Evolutionary conservation across 1,140 invertebrate species (phyloP).

Genomic region (Drosophila bocqueti): DNA sequence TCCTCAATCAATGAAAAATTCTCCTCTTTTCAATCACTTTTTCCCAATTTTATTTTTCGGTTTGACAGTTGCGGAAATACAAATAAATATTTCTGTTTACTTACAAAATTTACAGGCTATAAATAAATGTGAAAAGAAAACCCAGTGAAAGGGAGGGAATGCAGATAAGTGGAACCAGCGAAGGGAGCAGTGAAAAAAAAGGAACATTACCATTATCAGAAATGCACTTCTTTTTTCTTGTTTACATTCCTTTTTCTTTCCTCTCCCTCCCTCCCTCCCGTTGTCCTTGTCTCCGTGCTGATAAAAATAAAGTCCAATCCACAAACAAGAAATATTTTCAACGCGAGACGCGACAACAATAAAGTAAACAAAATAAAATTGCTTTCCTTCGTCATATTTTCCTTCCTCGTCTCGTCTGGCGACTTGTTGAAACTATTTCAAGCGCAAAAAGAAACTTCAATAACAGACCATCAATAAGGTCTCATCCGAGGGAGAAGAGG

Average conservation of each 20-base stretch:
- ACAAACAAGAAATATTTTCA: slow-evolving; percentile 53
- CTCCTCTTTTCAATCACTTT: slow-evolving; percentile 33
- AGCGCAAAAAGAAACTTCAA: slow-evolving; percentile 40
- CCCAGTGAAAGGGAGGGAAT: not conserved
- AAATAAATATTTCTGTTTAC: slow-evolving; percentile 66
- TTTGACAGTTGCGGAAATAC: slow-evolving; percentile 59
- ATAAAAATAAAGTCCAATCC: slow-evolving; percentile 61
- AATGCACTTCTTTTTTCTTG: slow-evolving; percentile 50
- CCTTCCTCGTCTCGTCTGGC: slow-evolving; percentile 15
- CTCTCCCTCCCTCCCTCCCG: not conserved
- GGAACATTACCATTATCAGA: slow-evolving; percentile 42
- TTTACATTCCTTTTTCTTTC: slow-evolving; percentile 36
- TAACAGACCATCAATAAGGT: slow-evolving; percentile 26
- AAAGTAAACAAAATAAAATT: slow-evolving; percentile 61
- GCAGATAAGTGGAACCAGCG: slow-evolving; percentile 27
- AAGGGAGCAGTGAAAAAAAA: slow-evolving; percentile 21
- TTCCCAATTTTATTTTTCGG: not conserved
- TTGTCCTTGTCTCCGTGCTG: slow-evolving; percentile 46
- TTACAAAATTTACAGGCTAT: slow-evolving; percentile 71
- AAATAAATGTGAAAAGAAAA: slow-evolving; percentile 56
- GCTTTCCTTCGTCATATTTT: slow-evolving; percentile 46
- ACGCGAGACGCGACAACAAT: slow-evolving; percentile 41
- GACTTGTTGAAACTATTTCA: slow-evolving; percentile 67
- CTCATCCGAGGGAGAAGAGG: not conserved
- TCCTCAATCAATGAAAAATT: slow-evolving; percentile 11